A percentile compares a stretch with the other conserved stretches of the same genome.
phyloP scores from a whole-genome alignment of 2,797 vertebrate genomes.

The Masticophis lateralis region DNA sequence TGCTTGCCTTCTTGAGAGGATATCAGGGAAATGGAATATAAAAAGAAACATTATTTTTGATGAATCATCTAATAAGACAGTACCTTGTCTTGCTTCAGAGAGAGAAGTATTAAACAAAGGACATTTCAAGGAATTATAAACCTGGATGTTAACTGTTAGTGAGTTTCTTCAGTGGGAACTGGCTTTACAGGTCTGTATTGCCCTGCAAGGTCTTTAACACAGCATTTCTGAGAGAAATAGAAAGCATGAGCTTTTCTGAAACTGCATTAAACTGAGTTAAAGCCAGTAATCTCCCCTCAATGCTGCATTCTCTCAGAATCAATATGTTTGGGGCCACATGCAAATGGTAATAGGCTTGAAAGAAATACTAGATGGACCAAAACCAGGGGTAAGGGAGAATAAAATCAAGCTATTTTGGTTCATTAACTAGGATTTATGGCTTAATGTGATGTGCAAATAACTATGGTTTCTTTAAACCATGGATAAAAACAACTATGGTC shows the following conservation, averaged over 20 bases:
- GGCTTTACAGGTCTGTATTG: not conserved
- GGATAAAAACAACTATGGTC: too few relatives aligned
- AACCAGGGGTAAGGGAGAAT: not conserved
- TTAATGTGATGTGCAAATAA: not conserved
- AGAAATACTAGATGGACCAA: not conserved
- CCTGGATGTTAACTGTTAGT: not conserved
- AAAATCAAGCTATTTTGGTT: not conserved
- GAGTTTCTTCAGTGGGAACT: not conserved
- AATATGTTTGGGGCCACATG: not conserved
- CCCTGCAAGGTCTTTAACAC: not conserved
- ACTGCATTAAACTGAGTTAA: not conserved
- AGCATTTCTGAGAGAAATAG: not conserved
- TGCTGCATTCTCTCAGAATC: not conserved
- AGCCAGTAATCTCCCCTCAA: not conserved
- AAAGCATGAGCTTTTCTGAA: not conserved
- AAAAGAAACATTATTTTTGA: slow-evolving; percentile 27
- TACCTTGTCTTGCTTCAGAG: slow-evolving; percentile 3
- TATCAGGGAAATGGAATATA: slow-evolving; percentile 9
- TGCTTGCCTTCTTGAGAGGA: slow-evolving; percentile 24
- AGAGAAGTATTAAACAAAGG: slow-evolving; percentile 28
- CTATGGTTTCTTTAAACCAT: not conserved
- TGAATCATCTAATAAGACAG: not conserved
- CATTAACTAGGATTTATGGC: not conserved
- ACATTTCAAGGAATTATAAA: not conserved
- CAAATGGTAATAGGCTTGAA: not conserved